A percentile compares a stretch with the other conserved stretches of the same genome.
Evolutionary conservation across 2,888 invertebrate genomes (phyloP).

Genomic region (Alloscopus bannaensis): DNA sequence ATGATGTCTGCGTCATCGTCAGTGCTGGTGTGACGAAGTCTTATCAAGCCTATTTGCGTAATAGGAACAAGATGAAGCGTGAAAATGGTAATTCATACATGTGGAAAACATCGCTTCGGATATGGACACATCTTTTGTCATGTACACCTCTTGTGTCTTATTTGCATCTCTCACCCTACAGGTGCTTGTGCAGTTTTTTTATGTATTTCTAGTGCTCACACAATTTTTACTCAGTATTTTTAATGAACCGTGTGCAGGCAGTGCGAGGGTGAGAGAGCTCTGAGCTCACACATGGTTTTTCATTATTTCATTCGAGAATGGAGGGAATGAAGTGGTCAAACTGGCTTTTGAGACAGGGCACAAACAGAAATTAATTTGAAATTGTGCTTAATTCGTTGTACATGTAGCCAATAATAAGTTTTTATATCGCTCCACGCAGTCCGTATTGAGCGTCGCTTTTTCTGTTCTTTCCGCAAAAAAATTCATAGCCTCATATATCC

Average conservation of each 20-base stretch:
- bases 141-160: too few species aligned
- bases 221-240: constrained; percentile 20
- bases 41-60: too few species aligned
- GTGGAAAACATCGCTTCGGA: constrained; percentile 28
- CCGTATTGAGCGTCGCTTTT: too few species aligned
- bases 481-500: neutral
- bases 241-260: constrained; percentile 2
- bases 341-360: constrained; percentile 51
- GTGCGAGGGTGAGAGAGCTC: constrained; percentile 17
- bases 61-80: constrained; percentile 23
- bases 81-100: constrained; percentile 29
- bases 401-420: constrained; percentile 2
- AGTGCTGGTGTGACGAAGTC: too few species aligned
- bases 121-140: constrained; percentile 24
- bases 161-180: too few species aligned
- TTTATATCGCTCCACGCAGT: too few species aligned
- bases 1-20: too few species aligned
- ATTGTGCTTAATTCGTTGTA: constrained; percentile 40
- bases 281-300: constrained; percentile 19
- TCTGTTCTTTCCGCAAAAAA: constrained; percentile 17
- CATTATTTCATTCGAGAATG: constrained; percentile 26
- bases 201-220: too few species aligned
- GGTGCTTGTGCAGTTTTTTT: too few species aligned
- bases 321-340: constrained; percentile 62
- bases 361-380: constrained; percentile 54